Percentiles rank a stretch among this genome's conserved stretches.
These are phyloP conservation scores for Callitettix versicolor DNA, from an alignment of 1,140 invertebrate genomes.

Conservation along the genomic window DNA sequence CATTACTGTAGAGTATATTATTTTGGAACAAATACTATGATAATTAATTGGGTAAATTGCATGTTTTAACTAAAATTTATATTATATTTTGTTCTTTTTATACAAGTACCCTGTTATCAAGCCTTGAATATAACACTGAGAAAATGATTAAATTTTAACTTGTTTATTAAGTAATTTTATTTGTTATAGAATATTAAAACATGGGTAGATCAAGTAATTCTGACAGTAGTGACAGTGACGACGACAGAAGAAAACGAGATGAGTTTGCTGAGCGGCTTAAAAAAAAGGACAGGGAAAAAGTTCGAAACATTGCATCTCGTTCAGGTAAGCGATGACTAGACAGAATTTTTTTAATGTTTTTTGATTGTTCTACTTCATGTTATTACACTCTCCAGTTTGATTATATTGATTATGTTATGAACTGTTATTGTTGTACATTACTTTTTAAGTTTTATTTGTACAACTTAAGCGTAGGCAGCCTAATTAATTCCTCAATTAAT, in stretches of 20 bases:
- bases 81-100: no score
- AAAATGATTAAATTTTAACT: no score
- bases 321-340: conserved; percentile 28
- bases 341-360: background rate
- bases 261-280: conserved; percentile 84
- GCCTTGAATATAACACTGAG: no score
- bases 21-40: no score
- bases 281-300: conserved; percentile 82
- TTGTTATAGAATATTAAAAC: no score
- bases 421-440: background rate
- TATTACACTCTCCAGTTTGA: background rate
- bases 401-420: background rate
- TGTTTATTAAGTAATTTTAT: no score
- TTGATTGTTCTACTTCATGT: background rate
- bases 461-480: background rate
- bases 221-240: conserved; percentile 24
- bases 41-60: no score
- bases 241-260: conserved; percentile 61
- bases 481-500: background rate
- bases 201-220: conserved; percentile 17
- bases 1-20: no score
- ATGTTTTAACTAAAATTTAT: no score
- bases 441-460: background rate
- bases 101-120: no score
- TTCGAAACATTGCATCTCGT: conserved; percentile 62